Evolutionary conservation across 1,140 invertebrate genomes (phyloP), one percentile per base, ranked within the genome.

Genomic region (Leptinotarsa undecemlineata): DNA sequence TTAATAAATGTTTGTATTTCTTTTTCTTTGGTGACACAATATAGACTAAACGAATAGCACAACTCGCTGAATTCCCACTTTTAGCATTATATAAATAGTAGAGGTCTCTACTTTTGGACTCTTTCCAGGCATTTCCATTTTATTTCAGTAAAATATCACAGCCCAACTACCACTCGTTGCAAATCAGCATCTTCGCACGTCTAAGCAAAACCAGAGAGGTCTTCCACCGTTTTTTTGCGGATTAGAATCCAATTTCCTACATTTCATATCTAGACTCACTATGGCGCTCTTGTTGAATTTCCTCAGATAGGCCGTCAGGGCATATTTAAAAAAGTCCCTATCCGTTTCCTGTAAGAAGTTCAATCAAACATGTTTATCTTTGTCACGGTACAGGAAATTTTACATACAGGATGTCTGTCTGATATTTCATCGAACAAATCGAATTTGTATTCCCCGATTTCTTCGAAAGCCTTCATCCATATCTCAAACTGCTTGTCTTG

Each of bases 361-460:
- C 0, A 67, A 23, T 63, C 15, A 23, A 63, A 63, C n/a, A 21
- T 21, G 15, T 63, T 3, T 21, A 63, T 63, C 15, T 15, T 6
- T 14, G 23, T 14, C 23, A 19, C 23, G 11, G 19, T 21, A 20
- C 62, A 14, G 0, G 8, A 42, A 42, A 42, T 42, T 42, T 3
- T 42, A 42, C 33, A 42, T 42, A 42, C 33, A 11, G 33, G 33
- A 42, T 42, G 33, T 42, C 8, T 42, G 8, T 42, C 33, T 42
- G 33, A 11, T 42, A 1, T 8, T 42, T 42, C 20, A 17, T 69
- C 47, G 42, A 48, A 69, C 11, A 48, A 48, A 64, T 64, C 63
- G 61, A 64, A 72, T 4, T 20, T 23, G 47, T 42, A 72, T 21
- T 42, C 6, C 14, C 71, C 71, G 8, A 72, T 64, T 20, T 64